Base-by-base conservation (phyloP, 2,113 vertebrate species). In the Proterorhinus semilunaris region DNA sequence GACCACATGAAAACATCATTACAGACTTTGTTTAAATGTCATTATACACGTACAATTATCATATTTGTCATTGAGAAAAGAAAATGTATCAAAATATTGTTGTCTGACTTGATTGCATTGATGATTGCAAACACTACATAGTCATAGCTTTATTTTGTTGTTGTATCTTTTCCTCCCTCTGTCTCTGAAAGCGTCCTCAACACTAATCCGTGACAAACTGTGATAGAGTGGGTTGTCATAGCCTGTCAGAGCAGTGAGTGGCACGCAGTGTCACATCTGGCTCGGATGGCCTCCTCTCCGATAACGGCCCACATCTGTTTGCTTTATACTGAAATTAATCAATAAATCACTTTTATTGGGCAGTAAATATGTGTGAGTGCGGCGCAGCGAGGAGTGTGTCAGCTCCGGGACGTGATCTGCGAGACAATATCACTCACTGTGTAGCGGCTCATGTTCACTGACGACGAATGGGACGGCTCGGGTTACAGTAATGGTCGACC, bases 291-390 rank as follows among this genome's bases (percentile, higher is more conserved):
- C 48, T 65, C 48, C 48, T 36, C 48, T 65, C 27, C n/a, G 47
- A 65, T 50, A 65, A 51, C 21, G 21, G 12, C 21, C 7, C 49
- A 52, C 27, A 65, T 52, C 47, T 52, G 63, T 65, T 42, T 65
- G 49, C 47, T 43, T 63, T 36, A 65, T 17, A 15, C 27, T 43
- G 63, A 65, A 65, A 65, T 65, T 51, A 65, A 65, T 51, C 48
- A 50, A 65, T 65, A 65, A 52, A 52, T 65, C 63, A 42, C 47
- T 65, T 65, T 65, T 65, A 65, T 51, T 65, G 63, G 27, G 63
- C 63, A 10, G 63, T 65, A 65, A 65, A 65, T 50, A 65, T 50
- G 49, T 51, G 49, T 51, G 63, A 42, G 48, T 1, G n/a, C 13
- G 7, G 57, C 11, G 47, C 47, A 4, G 17, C 12, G 12, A n/a